Evolutionary conservation across 2,797 vertebrate species (phyloP), one percentile per base, ranked within the genome.

Genomic region (Arnoldichthys spilopterus): DNA sequence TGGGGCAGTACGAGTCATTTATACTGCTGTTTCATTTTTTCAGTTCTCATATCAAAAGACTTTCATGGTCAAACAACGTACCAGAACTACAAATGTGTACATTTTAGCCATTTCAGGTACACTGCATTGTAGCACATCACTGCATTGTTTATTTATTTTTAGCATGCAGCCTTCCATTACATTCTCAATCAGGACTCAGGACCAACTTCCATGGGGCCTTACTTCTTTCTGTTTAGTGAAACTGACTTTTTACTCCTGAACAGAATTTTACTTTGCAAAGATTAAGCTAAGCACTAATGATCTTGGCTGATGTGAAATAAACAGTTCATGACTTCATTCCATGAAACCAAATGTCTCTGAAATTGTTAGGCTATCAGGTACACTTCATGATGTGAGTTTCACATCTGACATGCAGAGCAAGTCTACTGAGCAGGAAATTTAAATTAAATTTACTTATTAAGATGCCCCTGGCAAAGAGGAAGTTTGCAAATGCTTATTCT

Each of bases 181-280:
- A 62, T 40, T 30, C 9, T 62, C 26, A 45, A 7, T 15, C 51
- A 11, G 26, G 12, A n/a, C 53, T 82, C 74, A 72, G 72, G 78
- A 81, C 59, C 63, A 80, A 24, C 40, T 47, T 43, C 73, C 45
- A 58, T 74, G 83, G 77, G 81, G 66, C 85, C 82, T 86, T 85
- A 72, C 1, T n/a, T n/a, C 45, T 80, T 37, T 71, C 32, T 80
- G 77, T 82, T 82, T 80, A 82, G 68, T 9, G 22, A 53, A 66
- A 72, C 56, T 4, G 26, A 71, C 56, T 71, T 83, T 76, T 80
- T 20, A 51, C 40, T 61, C 51, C 74, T 32, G 51, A 72, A 15
- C 6, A 34, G 30, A 32, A 30, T 74, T 51, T 45, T 62, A 68
- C 34, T 62, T 9, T 72, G 24, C 4, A 32, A 24, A 22, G 24